Base-by-base conservation (phyloP, 2,797 vertebrate species). In the Gymnopithys bicolor region DNA sequence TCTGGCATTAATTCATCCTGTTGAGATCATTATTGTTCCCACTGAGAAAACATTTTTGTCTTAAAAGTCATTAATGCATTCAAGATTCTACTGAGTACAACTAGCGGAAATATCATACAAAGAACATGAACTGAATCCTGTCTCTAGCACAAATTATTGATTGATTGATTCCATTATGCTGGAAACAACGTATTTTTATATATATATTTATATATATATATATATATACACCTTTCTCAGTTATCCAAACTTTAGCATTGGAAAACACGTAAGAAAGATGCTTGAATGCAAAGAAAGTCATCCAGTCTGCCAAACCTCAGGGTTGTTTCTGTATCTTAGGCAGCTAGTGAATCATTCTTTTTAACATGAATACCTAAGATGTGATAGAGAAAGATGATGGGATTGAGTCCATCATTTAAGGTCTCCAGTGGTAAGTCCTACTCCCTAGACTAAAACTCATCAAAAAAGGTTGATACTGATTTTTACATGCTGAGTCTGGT, bases 41-140 rank as follows among this genome's bases (percentile, higher is more conserved):
- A 90, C 73, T 59, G 59, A 96, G 69, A 92, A 94, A 95, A 86
- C 43, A 92, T 89, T 89, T 94, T 94, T 90, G 49, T 59, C 55
- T 75, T 86, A 51, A 92, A 96, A 92, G 53, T 78, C 66, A 91
- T 86, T 91, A 90, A 91, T 86, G 17, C 37, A 32, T 93, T 97
- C 91, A 93, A 95, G 82, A 94, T 92, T 92, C 67, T 69, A 46
- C 39, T 39, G 73, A 93, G 84, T 69, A 75, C 25, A 87, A 56
- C 67, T 43, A 92, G 62, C 21, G 93, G 45, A 91, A 92, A 84
- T 21, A 55, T 68, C 49, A 67, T 37, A 77, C 18, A 60, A 27
- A 68, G 37, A 84, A 76, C 12, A 71, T n/a, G 7, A 85, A 89
- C 15, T 37, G 43, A 90, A 75, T 73, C 39, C 43, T 66, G 11